Base-by-base conservation (phyloP, 2,797 vertebrate species). In the Malacoctenus gilli region DNA sequence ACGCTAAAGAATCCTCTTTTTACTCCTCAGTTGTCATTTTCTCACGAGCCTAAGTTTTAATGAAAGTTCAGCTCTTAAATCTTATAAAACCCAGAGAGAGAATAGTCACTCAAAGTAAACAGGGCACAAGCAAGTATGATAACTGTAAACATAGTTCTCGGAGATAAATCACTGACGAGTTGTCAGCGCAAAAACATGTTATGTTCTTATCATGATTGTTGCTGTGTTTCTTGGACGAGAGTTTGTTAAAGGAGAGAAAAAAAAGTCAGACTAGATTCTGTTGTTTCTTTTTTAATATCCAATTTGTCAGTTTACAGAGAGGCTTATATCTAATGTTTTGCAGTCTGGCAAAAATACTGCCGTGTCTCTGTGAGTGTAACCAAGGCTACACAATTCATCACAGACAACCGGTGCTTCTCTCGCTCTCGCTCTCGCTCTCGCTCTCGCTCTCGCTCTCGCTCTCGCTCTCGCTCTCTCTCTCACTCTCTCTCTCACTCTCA, bases 311-410 rank as follows among this genome's bases (percentile, higher is more conserved):
- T 83, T 83, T 76, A 68, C 39, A 62, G 32, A 60, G 23, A 49
- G 39, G 35, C 39, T 20, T 56, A 42, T 40, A 70, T 72, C 44
- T 63, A 68, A 32, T 54, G 68, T 79, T 82, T 77, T 84, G 48
- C 59, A 67, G 64, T 80, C 56, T 68, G 53, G 51, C 58, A 40
- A 59, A n/a, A 72, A 72, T 35, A 65, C 4, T 56, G 49, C 55
- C 14, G 38, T 62, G 59, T 50, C 50, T 63, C 12, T 81, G 66
- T 84, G 83, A 4, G 59, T 59, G 31, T 78, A 84, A 72, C 68
- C 49, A 57, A 58, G 53, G 61, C 52, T 58, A 67, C 9, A 8
- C 46, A 62, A 64, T 72, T 77, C 55, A 83, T 81, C 59, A 77
- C 50, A 31, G 40, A 70, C 53, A 70, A 57, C n/a, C n/a, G n/a